Percentiles rank a stretch among this genome's conserved stretches.
Evolutionary conservation across 2,888 invertebrate species (phyloP).

Genomic region (Apamea monoglypha): DNA sequence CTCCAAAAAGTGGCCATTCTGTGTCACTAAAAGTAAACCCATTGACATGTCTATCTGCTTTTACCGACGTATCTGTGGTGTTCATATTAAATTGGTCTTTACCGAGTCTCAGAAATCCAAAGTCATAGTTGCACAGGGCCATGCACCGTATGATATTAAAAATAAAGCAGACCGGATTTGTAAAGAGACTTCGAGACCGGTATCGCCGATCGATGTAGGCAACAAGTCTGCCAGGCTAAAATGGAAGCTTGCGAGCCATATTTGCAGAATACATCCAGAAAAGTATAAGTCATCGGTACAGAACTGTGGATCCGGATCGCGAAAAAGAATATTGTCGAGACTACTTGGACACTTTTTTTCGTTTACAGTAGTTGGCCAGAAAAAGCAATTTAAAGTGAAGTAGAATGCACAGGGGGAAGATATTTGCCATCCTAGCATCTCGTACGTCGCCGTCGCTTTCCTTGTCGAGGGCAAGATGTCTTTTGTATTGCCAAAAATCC

Average conservation of each 20-base stretch:
- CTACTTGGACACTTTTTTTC: neutral
- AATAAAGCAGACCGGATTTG: constrained; percentile 52
- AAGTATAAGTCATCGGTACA: constrained; percentile 10
- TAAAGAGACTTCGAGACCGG: constrained; percentile 45
- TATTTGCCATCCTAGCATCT: neutral
- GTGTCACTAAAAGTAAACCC: neutral
- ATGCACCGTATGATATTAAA: constrained; percentile 28
- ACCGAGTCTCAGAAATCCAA: constrained; percentile 12
- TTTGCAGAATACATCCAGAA: constrained; percentile 21
- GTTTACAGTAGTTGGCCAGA: neutral
- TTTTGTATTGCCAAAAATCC: neutral
- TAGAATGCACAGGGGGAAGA: neutral
- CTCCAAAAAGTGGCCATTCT: neutral
- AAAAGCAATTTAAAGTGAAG: neutral
- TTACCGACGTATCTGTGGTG: neutral
- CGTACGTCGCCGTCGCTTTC: neutral
- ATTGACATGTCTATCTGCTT: neutral
- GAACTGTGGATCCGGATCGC: neutral
- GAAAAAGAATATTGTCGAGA: constrained; percentile 16
- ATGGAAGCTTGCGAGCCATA: constrained; percentile 22
- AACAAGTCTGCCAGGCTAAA: constrained; percentile 45
- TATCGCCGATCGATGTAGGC: constrained; percentile 47
- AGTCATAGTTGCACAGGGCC: constrained; percentile 12
- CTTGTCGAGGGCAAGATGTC: neutral
- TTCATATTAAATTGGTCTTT: neutral